Percentiles rank a stretch among this genome's conserved stretches.
Conservation (phyloP, 2,113 vertebrate genomes). For the Chionomys nivalis region DNA sequence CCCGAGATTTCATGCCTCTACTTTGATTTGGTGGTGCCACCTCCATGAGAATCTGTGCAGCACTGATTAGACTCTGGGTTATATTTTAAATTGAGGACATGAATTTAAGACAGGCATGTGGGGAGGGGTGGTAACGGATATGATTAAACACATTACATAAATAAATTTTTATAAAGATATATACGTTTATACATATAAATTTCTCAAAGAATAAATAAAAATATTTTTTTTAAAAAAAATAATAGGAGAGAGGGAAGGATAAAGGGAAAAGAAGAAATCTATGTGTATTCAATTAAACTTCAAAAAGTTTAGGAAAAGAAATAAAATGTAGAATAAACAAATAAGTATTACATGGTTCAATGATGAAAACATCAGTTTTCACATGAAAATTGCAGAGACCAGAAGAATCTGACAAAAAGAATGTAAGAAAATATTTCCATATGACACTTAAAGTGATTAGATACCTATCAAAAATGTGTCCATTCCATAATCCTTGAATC, state of each 20-base stretch:
- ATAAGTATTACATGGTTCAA: not conserved
- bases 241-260: not conserved
- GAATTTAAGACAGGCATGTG: not conserved
- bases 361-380: not conserved
- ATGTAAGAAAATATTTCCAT: not conserved
- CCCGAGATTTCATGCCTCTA: not conserved
- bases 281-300: not conserved
- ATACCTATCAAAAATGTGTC: not conserved
- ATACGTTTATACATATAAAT: not conserved
- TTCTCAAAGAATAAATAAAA: too few relatives aligned
- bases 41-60: not conserved
- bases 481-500: not conserved
- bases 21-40: not conserved
- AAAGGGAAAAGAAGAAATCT: not conserved
- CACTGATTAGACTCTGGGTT: not conserved
- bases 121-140: too few relatives aligned
- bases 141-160: not conserved
- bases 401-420: not conserved
- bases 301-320: not conserved
- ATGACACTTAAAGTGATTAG: not conserved
- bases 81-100: not conserved
- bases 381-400: not conserved
- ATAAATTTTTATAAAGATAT: not conserved
- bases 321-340: not conserved
- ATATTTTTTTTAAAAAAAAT: not conserved